These are phyloP conservation scores for Antechinus flavipes DNA, from an alignment of 2,113 vertebrate species.

Conservation along the genomic window DNA sequence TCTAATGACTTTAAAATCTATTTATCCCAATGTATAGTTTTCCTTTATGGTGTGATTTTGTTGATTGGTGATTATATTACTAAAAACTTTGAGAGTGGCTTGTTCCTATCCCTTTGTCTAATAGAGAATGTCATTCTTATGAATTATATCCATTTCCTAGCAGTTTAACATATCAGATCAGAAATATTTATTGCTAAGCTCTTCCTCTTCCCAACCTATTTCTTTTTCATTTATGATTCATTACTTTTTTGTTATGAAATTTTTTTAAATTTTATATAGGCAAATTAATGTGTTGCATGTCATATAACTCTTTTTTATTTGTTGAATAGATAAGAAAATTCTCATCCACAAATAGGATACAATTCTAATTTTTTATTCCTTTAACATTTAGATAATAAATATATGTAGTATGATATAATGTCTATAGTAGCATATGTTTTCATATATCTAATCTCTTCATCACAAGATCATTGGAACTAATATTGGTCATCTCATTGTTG, in stretches of 20 bases:
- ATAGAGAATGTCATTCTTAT: background rate
- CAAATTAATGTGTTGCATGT: background rate
- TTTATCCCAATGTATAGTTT: background rate
- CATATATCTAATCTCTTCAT: background rate
- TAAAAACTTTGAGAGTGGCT: background rate
- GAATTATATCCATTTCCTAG: background rate
- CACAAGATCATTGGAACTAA: no score
- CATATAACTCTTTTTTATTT: background rate
- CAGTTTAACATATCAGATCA: background rate
- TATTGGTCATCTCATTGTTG: no score
- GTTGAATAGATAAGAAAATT: background rate
- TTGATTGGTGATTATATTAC: background rate
- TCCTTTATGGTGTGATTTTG: background rate
- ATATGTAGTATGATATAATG: background rate
- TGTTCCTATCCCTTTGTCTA: background rate
- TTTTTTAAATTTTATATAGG: background rate
- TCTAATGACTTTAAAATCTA: background rate
- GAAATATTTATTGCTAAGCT: background rate
- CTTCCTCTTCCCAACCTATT: background rate
- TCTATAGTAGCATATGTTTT: background rate
- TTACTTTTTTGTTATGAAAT: background rate
- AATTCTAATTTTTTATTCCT: background rate
- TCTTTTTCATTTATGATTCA: background rate
- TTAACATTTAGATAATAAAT: background rate
- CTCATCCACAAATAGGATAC: background rate